Base-by-base conservation (phyloP, 1,140 invertebrate species). In the Pinna nobilis region DNA sequence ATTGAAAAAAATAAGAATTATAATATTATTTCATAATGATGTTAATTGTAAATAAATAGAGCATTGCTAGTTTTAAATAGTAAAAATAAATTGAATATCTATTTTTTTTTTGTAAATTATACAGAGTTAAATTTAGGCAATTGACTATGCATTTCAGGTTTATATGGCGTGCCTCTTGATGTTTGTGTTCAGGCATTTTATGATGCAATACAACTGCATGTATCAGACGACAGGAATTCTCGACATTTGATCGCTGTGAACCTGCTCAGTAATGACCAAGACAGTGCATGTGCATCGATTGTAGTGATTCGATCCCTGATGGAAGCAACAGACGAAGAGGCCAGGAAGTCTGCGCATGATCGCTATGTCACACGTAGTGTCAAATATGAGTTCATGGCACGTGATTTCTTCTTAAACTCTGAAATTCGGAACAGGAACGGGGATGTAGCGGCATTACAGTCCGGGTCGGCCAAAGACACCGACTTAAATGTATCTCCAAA, bases 181-280 rank as follows among this genome's bases (percentile, higher is more conserved):
- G 73, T 76, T 9, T 78, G 79, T 72, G 64, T 78, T 9, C 72
- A 72, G 30, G 73, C 79, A 3, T 76, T 80, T 23, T 73, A 64
- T 39, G 76, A 80, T 59, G 76, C 76, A 1, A 30, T 80, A 1
- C 35, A 75, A 7, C 28, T 80, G 47, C 59, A 60, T 55, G 66
- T 67, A 3, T 25, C 25, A 20, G 44, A 55, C 3, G 23, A 39
- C 11, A 41, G 51, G 9, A 20, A 57, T 15, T 33, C 50, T 13
- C 33, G 18, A 11, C 74, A 77, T 49, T 55, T 80, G 20, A 35
- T 69, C 33, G 66, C 65, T 28, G 47, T 80, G 3, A 39, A 44
- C 20, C 64, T 80, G 3, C 65, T 80, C 3, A 64, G 65, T 51
- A 77, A 74, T 64, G 73, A 72, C 49, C 50, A 59, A 23, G 75